A percentile compares a stretch with the other conserved stretches of the same genome.
phyloP scores from a whole-genome alignment of 2,888 invertebrate genomes.

The Stratiomys singularior region DNA sequence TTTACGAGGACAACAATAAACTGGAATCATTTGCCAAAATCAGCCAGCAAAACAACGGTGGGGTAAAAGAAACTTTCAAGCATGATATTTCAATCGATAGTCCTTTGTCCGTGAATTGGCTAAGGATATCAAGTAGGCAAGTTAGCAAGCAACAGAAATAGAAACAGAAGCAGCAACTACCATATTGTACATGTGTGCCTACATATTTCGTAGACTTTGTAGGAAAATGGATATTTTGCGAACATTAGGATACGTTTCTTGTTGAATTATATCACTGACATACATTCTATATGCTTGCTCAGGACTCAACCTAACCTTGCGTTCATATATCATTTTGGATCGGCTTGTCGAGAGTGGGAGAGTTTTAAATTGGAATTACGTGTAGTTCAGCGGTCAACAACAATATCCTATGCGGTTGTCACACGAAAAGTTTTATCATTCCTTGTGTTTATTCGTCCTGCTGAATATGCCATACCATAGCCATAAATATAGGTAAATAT shows the following conservation, averaged over 20 bases:
- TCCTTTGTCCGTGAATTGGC: conserved; percentile 16
- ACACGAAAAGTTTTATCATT: background rate
- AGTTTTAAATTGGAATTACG: background rate
- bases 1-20: conserved; percentile 1
- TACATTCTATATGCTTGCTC: no score
- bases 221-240: no score
- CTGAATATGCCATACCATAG: no score
- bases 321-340: no score
- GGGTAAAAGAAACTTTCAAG: background rate
- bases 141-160: no score
- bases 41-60: background rate
- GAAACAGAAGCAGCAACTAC: no score
- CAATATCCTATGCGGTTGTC: background rate
- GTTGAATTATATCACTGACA: no score
- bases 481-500: background rate
- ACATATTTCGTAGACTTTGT: no score
- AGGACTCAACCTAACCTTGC: no score
- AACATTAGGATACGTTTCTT: no score
- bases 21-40: background rate
- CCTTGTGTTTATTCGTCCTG: background rate
- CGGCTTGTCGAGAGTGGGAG: no score
- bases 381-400: conserved; percentile 4
- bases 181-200: no score
- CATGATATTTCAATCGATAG: conserved; percentile 9
- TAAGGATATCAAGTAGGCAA: background rate